These are phyloP conservation scores for Colossoma macropomum DNA, from an alignment of 2,113 vertebrate species.

Conservation along the genomic window DNA sequence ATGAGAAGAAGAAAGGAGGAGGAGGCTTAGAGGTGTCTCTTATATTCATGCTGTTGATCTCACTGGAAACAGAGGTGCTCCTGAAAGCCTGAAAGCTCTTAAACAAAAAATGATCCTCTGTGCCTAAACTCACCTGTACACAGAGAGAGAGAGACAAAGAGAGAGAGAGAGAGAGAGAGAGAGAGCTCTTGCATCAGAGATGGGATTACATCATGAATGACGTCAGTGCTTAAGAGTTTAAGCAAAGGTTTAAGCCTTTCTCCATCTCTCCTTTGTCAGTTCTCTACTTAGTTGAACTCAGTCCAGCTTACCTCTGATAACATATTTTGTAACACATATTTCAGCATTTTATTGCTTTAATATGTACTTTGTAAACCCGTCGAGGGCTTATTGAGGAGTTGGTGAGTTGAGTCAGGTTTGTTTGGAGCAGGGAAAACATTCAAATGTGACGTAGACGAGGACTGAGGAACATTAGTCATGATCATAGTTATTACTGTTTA, in stretches of 20 bases:
- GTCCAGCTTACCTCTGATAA: neutral
- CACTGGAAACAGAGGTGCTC: neutral
- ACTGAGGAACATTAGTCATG: neutral
- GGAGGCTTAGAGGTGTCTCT: no score
- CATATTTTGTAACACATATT: no score
- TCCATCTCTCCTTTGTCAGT: neutral
- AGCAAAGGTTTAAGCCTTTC: neutral
- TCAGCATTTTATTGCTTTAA: no score
- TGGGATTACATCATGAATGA: conserved; percentile 14
- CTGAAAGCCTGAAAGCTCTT: neutral
- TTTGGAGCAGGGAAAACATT: neutral
- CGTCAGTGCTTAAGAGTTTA: conserved; percentile 17
- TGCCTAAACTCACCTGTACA: neutral
- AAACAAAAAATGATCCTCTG: neutral
- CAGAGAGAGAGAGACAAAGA: no score
- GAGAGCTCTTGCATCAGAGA: neutral
- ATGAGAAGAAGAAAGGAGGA: no score
- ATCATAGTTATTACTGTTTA: neutral
- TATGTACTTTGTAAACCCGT: neutral
- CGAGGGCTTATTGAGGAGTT: neutral
- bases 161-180: no score
- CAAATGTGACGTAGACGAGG: neutral
- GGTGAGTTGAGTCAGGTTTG: neutral
- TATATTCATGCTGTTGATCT: no score
- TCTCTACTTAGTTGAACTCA: neutral